Evolutionary conservation across 1,140 invertebrate species (phyloP), one percentile per base, ranked within the genome.

Genomic region (Parapsyche elsis): DNA sequence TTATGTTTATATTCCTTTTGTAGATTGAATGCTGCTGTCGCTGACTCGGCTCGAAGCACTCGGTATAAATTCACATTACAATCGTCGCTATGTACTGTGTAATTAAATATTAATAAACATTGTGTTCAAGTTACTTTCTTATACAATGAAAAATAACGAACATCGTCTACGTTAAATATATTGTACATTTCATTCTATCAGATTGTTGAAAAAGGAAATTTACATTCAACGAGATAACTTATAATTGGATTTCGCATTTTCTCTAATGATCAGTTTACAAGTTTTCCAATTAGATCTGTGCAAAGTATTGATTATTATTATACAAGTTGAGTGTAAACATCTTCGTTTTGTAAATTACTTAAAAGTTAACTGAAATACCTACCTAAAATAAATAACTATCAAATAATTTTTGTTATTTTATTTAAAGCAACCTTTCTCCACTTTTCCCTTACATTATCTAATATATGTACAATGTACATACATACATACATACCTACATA

Each of bases 241-340:
- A 12, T 67, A 67, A 67, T 67, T 67, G 64, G 64, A 67, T 67
- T 67, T 61, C 57, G 64, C 4, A 67, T 67, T 26, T 67, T 67
- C 21, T 23, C 24, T 67, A 24, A 30, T 30, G 24, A 67, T 67
- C 64, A 67, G 64, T 26, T 67, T 26, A 21, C 26, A 67, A 23
- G 26, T 67, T 23, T 67, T 23, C 64, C 26, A 67, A 26, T 67
- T 26, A 14, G 24, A 12, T 26, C 12, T 53, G 4, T 53, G 10
- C 49, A 16, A 53, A 53, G 16, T 53, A 53, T 16, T 53, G 49
- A 53, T 53, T 14, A 5, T 53, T 14, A 53, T 53, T 12, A 53
- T 53, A 53, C 12, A 12, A 7, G 12, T 46, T 46, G 45, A 46
- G 12, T 12, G 12, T 46, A 46, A 7, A 46, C 45, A 7, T 46